phyloP scores from a whole-genome alignment of 2,113 vertebrate genomes.

The Gorilla gorilla region DNA sequence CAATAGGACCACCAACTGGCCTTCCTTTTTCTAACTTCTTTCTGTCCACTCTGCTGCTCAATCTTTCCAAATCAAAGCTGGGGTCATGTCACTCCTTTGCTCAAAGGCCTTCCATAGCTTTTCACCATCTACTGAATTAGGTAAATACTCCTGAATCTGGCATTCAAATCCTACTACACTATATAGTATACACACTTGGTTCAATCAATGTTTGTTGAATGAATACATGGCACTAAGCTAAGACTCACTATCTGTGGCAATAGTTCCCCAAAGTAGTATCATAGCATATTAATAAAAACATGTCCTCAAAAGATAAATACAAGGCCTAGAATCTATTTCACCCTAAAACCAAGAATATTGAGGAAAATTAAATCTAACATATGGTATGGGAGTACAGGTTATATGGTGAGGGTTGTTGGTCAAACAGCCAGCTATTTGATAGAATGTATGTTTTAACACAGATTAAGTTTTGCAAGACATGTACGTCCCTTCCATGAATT shows the following conservation, averaged over 20 bases:
- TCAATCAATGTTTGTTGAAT: background rate
- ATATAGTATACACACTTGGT: background rate
- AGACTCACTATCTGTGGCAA: background rate
- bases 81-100: background rate
- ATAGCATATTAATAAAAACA: background rate
- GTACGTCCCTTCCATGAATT: background rate
- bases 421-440: background rate
- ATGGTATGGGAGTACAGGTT: background rate
- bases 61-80: background rate
- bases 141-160: background rate
- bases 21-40: background rate
- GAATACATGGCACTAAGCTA: background rate
- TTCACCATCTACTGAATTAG: background rate
- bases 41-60: background rate
- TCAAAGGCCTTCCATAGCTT: background rate
- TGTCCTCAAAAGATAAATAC: background rate
- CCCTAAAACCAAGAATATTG: background rate
- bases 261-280: background rate
- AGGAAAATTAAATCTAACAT: background rate
- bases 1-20: background rate
- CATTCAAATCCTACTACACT: background rate
- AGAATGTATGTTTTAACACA: background rate
- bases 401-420: background rate
- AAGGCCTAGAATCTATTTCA: background rate
- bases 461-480: background rate